Percentiles rank a stretch among this genome's conserved stretches.
Conservation (phyloP, 2,888 invertebrate genomes). For the Tetragonula carbonaria region DNA sequence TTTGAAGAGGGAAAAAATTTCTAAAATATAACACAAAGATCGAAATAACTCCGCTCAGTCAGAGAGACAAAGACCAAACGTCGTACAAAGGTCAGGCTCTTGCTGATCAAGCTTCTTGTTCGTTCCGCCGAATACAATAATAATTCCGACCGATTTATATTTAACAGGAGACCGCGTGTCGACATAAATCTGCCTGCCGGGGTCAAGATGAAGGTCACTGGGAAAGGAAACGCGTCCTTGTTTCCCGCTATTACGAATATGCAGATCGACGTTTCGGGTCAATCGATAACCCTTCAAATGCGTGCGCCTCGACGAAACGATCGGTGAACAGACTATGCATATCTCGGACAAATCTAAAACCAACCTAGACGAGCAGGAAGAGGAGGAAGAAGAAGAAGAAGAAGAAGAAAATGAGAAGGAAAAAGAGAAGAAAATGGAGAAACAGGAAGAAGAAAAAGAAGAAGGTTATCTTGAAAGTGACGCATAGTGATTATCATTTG, state of each 20-base stretch:
- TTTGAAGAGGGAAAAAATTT: no score
- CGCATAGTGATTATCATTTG: slow-evolving; percentile 73
- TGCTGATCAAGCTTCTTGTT: slow-evolving; percentile 19
- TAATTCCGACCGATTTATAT: slow-evolving; percentile 42
- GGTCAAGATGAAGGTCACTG: slow-evolving; percentile 66
- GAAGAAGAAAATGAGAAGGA: slow-evolving; percentile 2
- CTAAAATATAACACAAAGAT: neutral
- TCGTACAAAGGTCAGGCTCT: slow-evolving; percentile 33
- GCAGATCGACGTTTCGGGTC: slow-evolving; percentile 53
- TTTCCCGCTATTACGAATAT: slow-evolving; percentile 43
- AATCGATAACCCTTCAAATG: slow-evolving; percentile 63
- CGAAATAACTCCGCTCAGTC: neutral
- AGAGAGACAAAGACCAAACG: neutral
- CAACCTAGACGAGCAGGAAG: neutral
- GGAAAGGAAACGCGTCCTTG: slow-evolving; percentile 59
- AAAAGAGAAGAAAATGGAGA: neutral
- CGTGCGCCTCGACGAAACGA: slow-evolving; percentile 20
- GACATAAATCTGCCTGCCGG: neutral
- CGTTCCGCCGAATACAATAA: slow-evolving; percentile 9
- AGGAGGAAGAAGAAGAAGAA: slow-evolving; percentile 3
- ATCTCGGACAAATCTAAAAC: slow-evolving; percentile 44
- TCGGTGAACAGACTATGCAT: slow-evolving; percentile 1
- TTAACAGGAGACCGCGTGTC: slow-evolving; percentile 29
- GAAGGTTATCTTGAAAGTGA: slow-evolving; percentile 12
- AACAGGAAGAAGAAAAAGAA: neutral